Conservation (phyloP, 2,113 vertebrate species). For the Tor tambroides region DNA sequence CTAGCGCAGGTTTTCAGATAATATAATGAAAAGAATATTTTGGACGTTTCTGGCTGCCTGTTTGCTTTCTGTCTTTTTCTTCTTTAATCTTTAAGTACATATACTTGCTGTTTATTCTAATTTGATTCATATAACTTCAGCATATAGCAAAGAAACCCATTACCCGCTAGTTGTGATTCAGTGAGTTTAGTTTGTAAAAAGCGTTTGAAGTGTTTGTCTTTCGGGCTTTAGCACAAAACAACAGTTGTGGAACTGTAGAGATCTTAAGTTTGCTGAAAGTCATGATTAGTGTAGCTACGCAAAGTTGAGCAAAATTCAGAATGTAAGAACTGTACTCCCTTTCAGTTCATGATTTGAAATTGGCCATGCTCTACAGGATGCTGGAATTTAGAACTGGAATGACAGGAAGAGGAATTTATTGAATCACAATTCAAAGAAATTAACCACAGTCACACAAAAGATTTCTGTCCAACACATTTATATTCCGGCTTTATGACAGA, state of each 20-base stretch:
- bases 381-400: not conserved
- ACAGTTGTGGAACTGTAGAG: not conserved
- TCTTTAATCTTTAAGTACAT: not conserved
- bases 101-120: conserved; percentile 12
- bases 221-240: not conserved
- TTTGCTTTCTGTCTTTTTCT: not conserved
- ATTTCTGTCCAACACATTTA: not conserved
- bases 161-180: not conserved
- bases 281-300: not conserved
- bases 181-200: conserved; percentile 1
- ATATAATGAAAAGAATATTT: conserved; percentile 64
- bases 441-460: not conserved
- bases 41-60: conserved; percentile 17
- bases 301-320: not conserved
- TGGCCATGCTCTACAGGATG: not conserved
- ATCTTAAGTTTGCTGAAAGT: not conserved
- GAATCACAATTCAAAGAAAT: not conserved
- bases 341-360: not conserved
- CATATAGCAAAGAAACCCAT: not conserved
- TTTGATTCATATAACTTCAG: not conserved
- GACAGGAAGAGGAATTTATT: not conserved
- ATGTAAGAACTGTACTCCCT: not conserved
- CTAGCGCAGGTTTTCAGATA: conserved; percentile 45
- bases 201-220: not conserved
- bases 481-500: not conserved